These are phyloP conservation scores for Lasioglossum villosulum DNA, from an alignment of 2,888 invertebrate species.

Conservation along the genomic window DNA sequence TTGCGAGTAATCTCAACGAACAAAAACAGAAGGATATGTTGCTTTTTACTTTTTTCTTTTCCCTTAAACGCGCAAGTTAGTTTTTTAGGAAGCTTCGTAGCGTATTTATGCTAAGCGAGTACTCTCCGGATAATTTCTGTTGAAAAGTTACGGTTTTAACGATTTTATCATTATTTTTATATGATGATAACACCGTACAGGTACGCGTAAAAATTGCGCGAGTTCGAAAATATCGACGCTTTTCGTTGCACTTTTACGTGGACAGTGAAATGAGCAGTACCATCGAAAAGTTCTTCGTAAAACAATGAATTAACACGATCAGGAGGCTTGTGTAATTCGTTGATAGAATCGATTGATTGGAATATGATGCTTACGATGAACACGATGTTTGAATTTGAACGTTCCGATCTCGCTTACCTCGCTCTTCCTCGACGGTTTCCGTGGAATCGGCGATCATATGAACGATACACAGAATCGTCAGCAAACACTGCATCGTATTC, in stretches of 20 bases:
- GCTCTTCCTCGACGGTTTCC: constrained; percentile 42
- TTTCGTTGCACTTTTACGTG: neutral
- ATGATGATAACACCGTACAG: too few species aligned
- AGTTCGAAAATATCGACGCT: neutral
- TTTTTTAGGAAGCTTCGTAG: too few species aligned
- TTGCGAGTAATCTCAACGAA: too few species aligned
- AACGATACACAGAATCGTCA: constrained; percentile 55
- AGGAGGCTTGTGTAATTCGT: neutral
- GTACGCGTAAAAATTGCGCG: too few species aligned
- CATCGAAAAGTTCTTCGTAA: neutral
- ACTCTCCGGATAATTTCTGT: neutral
- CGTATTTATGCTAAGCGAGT: neutral
- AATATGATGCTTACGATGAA: too few species aligned
- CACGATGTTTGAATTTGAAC: too few species aligned
- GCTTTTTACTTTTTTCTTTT: too few species aligned
- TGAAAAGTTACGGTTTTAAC: neutral
- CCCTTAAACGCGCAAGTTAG: too few species aligned
- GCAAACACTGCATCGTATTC: constrained; percentile 56
- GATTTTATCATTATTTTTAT: too few species aligned
- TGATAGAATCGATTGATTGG: neutral
- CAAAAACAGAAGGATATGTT: too few species aligned
- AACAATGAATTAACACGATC: too few species aligned
- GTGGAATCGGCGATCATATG: constrained; percentile 36
- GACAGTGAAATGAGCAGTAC: too few species aligned
- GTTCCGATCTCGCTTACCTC: constrained; percentile 43